Base-by-base conservation (phyloP, 2,113 vertebrate genomes). In the Gasterosteus aculeatus region DNA sequence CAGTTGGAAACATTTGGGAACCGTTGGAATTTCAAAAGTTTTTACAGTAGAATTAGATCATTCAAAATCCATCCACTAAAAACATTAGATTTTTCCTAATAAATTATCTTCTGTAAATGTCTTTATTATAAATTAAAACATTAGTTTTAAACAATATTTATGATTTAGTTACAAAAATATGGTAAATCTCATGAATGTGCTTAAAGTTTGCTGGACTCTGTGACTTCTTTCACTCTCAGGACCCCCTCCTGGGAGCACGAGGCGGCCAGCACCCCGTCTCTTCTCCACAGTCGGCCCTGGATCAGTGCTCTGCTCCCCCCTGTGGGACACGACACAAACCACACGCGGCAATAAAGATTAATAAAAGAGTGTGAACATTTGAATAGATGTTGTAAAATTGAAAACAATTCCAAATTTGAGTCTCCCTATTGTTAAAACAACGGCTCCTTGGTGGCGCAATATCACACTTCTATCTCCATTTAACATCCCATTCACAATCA, bases 231-330 rank as follows among this genome's bases (percentile, higher is more conserved):
- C 35, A 95, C 93, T 65, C 97, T 92, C 78, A 99, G 87, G 65
- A 98, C 94, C 0, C 97, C 97, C 78, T 99, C 98, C 90, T 99
- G 98, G 0, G 94, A 93, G 7, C 96, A 99, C 0, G 96, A 95
- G 64, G 92, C 96, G 33, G 98, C 97, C 82, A 99, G 93, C 63
- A 97, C 94, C 1, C 97, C 98, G 0, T 99, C 97, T 76, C 83
- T 94, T 82, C 96, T 95, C 98, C 98, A 99, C 75, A 99, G 87
- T 10, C 96, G 94, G 12, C 97, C 97, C 0, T 96, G 96, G 35
- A 96, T 96, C 41, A 99, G 91, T 0, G 94, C 96, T 38, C 98
- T 94, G 88, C 94, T 95, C 57, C 94, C 92, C 0, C 97, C 98
- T 99, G 87, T 4, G 15, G 68, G 57, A 70, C 11, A 61, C 19